These are phyloP conservation scores for Phaethornis superciliosus DNA, from an alignment of 2,113 vertebrate genomes.

Conservation along the genomic window DNA sequence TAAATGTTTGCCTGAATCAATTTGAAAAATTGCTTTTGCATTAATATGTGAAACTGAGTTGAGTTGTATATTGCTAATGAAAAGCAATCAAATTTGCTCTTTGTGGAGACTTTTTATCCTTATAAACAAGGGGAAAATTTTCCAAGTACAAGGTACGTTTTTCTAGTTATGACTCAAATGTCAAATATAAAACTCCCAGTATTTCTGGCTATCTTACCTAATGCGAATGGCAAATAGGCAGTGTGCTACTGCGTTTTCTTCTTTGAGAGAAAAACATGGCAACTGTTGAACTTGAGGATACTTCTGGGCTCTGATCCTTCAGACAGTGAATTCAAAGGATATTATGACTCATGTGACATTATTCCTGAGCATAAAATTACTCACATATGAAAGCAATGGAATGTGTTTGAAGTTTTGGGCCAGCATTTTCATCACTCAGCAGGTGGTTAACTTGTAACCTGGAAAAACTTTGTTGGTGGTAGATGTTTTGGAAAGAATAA, in stretches of 20 bases:
- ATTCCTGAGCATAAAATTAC: constrained; percentile 60
- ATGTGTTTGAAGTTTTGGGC: constrained; percentile 62
- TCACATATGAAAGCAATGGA: constrained; percentile 65
- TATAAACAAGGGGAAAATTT: neutral
- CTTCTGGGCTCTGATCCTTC: constrained; percentile 52
- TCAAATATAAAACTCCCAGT: neutral
- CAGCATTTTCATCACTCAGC: constrained; percentile 57
- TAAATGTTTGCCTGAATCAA: neutral
- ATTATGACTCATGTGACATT: constrained; percentile 67
- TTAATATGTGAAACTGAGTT: neutral
- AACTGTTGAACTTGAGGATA: constrained; percentile 28
- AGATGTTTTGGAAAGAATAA: neutral
- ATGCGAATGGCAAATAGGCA: neutral
- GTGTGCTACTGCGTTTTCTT: neutral
- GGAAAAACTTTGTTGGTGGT: constrained; percentile 56
- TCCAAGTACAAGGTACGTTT: neutral
- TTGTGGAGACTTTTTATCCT: neutral
- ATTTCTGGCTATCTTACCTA: neutral
- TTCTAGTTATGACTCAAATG: neutral
- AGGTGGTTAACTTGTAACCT: constrained; percentile 62
- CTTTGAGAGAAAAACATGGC: constrained; percentile 15
- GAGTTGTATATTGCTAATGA: neutral
- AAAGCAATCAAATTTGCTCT: neutral
- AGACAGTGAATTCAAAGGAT: constrained; percentile 62
- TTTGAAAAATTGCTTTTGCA: neutral